These are phyloP conservation scores for Cyprinella venusta DNA, from an alignment of 2,797 vertebrate genomes.

Conservation along the genomic window DNA sequence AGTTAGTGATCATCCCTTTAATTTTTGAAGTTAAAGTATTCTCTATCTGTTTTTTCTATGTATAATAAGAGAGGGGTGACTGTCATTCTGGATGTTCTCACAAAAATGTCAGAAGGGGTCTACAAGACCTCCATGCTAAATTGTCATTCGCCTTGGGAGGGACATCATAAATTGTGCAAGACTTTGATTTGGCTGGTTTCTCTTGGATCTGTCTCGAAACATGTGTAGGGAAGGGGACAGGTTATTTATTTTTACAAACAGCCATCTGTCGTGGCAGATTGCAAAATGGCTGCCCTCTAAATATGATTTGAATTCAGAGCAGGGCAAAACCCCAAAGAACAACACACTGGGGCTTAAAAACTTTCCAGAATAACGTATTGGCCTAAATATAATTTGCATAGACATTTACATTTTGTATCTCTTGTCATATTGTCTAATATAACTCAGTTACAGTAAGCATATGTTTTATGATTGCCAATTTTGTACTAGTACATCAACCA, in stretches of 20 bases:
- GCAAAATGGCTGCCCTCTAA: slow-evolving; percentile 55
- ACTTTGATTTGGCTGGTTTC: slow-evolving; percentile 49
- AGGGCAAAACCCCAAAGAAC: slow-evolving; percentile 16
- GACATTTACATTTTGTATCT: background rate
- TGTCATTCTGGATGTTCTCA: slow-evolving; percentile 45
- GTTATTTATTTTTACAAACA: slow-evolving; percentile 70
- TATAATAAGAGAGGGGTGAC: background rate
- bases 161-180: slow-evolving; percentile 58
- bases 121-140: slow-evolving; percentile 29
- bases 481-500: background rate
- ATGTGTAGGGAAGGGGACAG: slow-evolving; percentile 52
- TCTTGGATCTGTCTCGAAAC: slow-evolving; percentile 46
- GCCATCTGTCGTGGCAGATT: slow-evolving; percentile 70
- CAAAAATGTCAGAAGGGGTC: slow-evolving; percentile 44
- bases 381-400: background rate
- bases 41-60: background rate
- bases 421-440: background rate
- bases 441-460: background rate
- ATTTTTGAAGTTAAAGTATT: background rate
- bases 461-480: background rate
- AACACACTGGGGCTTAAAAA: slow-evolving; percentile 1
- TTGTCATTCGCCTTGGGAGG: slow-evolving; percentile 46
- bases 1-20: background rate
- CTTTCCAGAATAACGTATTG: slow-evolving; percentile 18
- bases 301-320: slow-evolving; percentile 57